Percentiles rank a stretch among this genome's conserved stretches.
Conservation (phyloP, 2,113 vertebrate species). For the Otocyon megalotis region DNA sequence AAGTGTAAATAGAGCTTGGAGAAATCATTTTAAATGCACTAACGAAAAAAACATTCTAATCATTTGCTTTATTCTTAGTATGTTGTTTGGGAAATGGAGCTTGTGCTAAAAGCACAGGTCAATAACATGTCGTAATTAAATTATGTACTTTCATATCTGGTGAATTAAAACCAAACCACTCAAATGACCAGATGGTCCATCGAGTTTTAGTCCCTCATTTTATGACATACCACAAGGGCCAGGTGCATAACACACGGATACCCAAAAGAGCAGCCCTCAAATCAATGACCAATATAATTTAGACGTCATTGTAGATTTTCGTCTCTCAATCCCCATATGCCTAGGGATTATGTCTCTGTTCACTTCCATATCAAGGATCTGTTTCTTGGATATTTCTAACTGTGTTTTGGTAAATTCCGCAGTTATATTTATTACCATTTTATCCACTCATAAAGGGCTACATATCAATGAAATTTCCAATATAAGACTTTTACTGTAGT, state of each 20-base stretch:
- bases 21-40: not conserved
- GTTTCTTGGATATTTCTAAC: not conserved
- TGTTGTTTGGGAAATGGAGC: not conserved
- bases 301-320: not conserved
- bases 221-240: not conserved
- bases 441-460: not conserved
- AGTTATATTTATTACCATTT: not conserved
- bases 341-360: not conserved
- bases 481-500: not conserved
- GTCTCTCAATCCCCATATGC: not conserved
- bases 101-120: not conserved
- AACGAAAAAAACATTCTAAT: not conserved
- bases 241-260: not conserved
- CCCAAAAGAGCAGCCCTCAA: not conserved
- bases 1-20: not conserved
- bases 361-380: not conserved
- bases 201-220: not conserved
- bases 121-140: not conserved
- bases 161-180: slow-evolving; percentile 29
- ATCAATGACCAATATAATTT: not conserved
- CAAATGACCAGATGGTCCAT: not conserved
- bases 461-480: not conserved
- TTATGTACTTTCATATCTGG: not conserved
- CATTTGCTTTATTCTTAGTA: not conserved
- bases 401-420: not conserved